Conservation (phyloP, 2,888 invertebrate genomes). For the Perizoma flavofasciatum region DNA sequence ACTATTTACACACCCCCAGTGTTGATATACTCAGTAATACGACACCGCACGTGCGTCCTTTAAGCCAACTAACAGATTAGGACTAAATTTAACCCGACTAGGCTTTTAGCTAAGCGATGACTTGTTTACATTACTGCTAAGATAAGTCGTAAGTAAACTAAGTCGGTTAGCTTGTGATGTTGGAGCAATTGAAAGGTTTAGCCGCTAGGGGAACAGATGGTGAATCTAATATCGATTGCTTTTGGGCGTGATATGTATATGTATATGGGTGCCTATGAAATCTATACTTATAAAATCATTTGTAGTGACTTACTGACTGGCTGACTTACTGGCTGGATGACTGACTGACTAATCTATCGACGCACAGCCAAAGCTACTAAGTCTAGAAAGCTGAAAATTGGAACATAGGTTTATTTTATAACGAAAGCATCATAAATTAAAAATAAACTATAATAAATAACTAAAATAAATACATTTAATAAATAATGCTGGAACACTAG, state of each 20-base stretch:
- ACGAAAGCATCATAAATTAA: too few relatives aligned
- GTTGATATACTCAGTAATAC: constrained; percentile 23
- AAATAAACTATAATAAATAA: too few relatives aligned
- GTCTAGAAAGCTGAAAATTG: too few relatives aligned
- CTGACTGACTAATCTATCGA: too few relatives aligned
- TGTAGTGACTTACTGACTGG: too few relatives aligned
- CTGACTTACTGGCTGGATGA: too few relatives aligned
- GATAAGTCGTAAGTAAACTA: constrained; percentile 16
- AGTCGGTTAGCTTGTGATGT: constrained; percentile 9
- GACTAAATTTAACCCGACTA: constrained; percentile 42
- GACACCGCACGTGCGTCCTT: constrained; percentile 34
- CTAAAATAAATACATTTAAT: too few relatives aligned
- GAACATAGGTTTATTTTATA: too few relatives aligned
- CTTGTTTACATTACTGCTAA: constrained; percentile 19
- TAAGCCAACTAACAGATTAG: constrained; percentile 32
- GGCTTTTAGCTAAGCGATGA: constrained; percentile 41
- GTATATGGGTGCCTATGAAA: too few relatives aligned
- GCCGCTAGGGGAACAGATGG: neutral
- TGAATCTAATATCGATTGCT: neutral
- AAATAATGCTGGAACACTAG: too few relatives aligned
- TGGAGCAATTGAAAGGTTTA: constrained; percentile 11
- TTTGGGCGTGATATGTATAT: neutral
- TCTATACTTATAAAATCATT: too few relatives aligned
- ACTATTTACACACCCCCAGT: constrained; percentile 17
- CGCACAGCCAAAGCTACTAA: too few relatives aligned